Base-by-base conservation (phyloP, 2,113 vertebrate species). In the Hippocampus guttulatus region DNA sequence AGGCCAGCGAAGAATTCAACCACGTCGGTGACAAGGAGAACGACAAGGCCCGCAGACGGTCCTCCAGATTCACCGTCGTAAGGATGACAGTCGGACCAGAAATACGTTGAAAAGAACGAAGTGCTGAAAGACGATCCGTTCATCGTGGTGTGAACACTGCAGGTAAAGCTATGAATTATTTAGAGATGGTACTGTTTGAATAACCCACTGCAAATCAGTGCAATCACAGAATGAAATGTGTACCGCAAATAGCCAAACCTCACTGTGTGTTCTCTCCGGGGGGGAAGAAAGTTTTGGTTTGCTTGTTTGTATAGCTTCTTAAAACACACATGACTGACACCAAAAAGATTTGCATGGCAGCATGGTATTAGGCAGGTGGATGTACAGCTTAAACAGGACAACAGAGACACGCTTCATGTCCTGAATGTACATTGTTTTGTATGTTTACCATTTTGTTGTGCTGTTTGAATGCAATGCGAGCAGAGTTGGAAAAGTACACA, bases 51-150 rank as follows among this genome's bases (percentile, higher is more conserved):
- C 1, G 40, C 30, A 0, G 71, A 54, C 20, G 58, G 47, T 51
- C 20, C 38, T 47, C 25, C 38, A 12, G 41, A 45, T 11, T 45
- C n/a, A 43, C 23, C 30, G 14, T 69, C 2, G 25, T 43, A 71
- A 27, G 33, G 40, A 2, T 55, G 2, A 49, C 78, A 80, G 1
- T 70, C 64, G 25, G 3, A 0, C 78, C 71, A 80, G 33, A 0
- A 40, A 68, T 73, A 76, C 2, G 0, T 0, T 62, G 41, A 20
- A 20, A 25, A n/a, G n/a, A 23, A 58, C 23, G 63, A 60, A 23
- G 49, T 58, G 67, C 70, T 69, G 0, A 30, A 25, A 58, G 57
- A 0, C 1, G 6, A 52, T 45, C 9, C 3, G 1, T 23, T 70
- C 70, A 70, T 73, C 14, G 45, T 73, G 23, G 10, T 27, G 23